Evolutionary conservation across 2,888 invertebrate species (phyloP).

Genomic region (Gerosis bhagava): DNA sequence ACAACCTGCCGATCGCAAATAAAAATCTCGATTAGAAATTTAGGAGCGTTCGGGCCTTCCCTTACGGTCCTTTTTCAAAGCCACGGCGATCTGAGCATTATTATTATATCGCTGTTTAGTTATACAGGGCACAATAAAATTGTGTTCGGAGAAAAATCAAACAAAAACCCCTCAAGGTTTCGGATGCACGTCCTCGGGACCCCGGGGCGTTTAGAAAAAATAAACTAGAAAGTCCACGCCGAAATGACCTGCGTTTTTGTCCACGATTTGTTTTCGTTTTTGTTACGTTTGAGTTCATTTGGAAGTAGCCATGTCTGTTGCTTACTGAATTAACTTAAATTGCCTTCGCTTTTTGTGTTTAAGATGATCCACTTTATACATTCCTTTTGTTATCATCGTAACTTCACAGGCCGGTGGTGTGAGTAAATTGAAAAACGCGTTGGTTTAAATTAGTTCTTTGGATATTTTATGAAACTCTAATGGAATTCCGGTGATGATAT

Average conservation of each 20-base stretch:
- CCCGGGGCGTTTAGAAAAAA: conserved; percentile 70
- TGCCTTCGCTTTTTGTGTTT: conserved; percentile 65
- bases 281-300: conserved; percentile 81
- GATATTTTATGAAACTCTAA: conserved; percentile 16
- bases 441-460: conserved; percentile 23
- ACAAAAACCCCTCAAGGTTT: conserved; percentile 71
- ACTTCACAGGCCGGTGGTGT: conserved; percentile 43
- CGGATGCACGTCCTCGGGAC: conserved; percentile 77
- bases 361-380: conserved; percentile 55
- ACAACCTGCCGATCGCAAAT: conserved; percentile 60
- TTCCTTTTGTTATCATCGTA: conserved; percentile 56
- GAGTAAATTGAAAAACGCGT: conserved; percentile 34
- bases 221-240: conserved; percentile 74
- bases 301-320: conserved; percentile 78
- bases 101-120: conserved; percentile 75
- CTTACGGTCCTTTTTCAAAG: conserved; percentile 65
- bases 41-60: conserved; percentile 61
- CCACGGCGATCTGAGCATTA: conserved; percentile 58
- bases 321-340: conserved; percentile 80
- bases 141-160: conserved; percentile 59
- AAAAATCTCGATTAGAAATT: conserved; percentile 73
- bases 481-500: conserved; percentile 12
- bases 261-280: conserved; percentile 79
- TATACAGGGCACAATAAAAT: conserved; percentile 67
- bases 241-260: conserved; percentile 82